Conservation (phyloP, 1,140 invertebrate genomes). For the Sinella curviseta region DNA sequence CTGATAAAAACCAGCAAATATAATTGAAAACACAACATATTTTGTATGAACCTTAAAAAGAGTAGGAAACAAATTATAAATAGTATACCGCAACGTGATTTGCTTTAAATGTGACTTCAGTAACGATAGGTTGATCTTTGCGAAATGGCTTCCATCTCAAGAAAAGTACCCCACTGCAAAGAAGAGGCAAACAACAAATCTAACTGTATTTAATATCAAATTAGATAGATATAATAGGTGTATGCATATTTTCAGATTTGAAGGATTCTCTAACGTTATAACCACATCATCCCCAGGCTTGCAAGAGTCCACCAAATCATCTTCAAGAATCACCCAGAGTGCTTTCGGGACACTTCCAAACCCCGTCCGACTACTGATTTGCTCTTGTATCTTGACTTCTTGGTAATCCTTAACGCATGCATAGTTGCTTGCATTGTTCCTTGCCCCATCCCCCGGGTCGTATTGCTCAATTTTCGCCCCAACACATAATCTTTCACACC, state of each 20-base stretch:
- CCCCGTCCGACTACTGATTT: conserved; percentile 58
- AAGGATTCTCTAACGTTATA: conserved; percentile 77
- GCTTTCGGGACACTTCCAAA: conserved; percentile 74
- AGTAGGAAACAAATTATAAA: neutral
- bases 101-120: conserved; percentile 69
- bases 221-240: no score
- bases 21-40: neutral
- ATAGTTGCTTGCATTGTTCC: conserved; percentile 62
- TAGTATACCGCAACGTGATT: conserved; percentile 68
- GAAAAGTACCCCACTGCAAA: conserved; percentile 71
- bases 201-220: neutral
- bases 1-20: conserved; percentile 38
- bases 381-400: conserved; percentile 85
- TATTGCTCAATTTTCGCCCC: conserved; percentile 45
- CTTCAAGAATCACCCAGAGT: conserved; percentile 76
- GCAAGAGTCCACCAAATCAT: conserved; percentile 83
- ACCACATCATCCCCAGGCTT: conserved; percentile 86
- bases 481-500: conserved; percentile 41
- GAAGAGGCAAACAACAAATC: conserved; percentile 43
- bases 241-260: no score
- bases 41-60: neutral
- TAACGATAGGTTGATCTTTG: conserved; percentile 49
- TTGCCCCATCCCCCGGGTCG: conserved; percentile 62
- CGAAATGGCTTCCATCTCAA: conserved; percentile 68
- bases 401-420: conserved; percentile 88